Conservation (phyloP, 1,140 invertebrate species). For the Zelostemma sp. region DNA sequence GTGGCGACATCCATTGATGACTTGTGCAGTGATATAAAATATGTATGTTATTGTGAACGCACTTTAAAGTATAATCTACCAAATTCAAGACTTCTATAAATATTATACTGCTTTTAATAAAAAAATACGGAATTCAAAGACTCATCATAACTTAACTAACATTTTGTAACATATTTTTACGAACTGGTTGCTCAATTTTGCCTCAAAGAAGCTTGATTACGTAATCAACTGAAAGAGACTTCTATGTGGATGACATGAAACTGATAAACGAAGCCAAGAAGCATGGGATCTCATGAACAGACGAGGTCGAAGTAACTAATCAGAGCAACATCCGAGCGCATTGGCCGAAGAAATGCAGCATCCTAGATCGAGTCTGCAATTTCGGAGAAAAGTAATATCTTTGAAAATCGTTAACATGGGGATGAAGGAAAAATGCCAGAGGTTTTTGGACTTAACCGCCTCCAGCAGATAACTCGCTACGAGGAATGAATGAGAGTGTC, state of each 20-base stretch:
- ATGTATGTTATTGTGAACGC: too few relatives aligned
- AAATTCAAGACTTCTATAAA: too few relatives aligned
- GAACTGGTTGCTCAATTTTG: neutral
- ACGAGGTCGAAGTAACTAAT: conserved; percentile 11
- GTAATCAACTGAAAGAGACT: too few relatives aligned
- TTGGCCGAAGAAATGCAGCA: conserved; percentile 10
- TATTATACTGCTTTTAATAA: too few relatives aligned
- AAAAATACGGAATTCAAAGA: too few relatives aligned
- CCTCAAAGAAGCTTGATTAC: neutral
- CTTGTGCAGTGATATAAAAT: too few relatives aligned
- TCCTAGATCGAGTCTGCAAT: conserved; percentile 27
- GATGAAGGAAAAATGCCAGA: conserved; percentile 23
- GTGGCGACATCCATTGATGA: too few relatives aligned
- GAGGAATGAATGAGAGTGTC: conserved; percentile 56
- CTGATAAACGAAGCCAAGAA: neutral
- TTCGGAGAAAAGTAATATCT: conserved; percentile 28
- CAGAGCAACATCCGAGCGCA: conserved; percentile 7
- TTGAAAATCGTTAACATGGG: conserved; percentile 25
- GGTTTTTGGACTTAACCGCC: conserved; percentile 37
- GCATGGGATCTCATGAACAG: neutral
- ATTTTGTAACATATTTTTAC: too few relatives aligned
- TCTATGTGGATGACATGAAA: too few relatives aligned
- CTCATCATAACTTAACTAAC: too few relatives aligned
- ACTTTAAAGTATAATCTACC: too few relatives aligned
- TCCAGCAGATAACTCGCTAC: conserved; percentile 35